These are phyloP conservation scores for Calypte anna DNA, from an alignment of 2,113 vertebrate species.

Conservation along the genomic window DNA sequence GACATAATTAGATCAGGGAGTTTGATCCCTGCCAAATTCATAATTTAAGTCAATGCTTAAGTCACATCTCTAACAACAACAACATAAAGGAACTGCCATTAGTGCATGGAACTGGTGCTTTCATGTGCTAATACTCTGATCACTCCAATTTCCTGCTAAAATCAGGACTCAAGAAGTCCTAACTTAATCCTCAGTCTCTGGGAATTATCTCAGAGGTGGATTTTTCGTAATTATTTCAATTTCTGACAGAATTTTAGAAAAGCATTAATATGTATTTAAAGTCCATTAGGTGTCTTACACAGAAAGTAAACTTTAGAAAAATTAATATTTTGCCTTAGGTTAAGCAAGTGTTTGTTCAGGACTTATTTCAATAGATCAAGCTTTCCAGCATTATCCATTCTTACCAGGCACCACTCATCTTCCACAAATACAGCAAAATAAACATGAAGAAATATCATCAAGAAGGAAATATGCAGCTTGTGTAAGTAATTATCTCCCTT, in stretches of 20 bases:
- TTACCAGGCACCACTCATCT: neutral
- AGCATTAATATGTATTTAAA: neutral
- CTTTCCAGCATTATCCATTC: neutral
- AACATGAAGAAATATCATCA: constrained; percentile 24
- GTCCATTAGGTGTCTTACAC: constrained; percentile 39
- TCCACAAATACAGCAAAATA: constrained; percentile 27
- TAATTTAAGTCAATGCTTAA: constrained; percentile 67
- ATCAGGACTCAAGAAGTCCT: neutral
- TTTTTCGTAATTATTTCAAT: neutral
- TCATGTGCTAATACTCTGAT: constrained; percentile 66
- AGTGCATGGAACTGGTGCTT: constrained; percentile 30
- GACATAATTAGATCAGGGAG: constrained; percentile 65
- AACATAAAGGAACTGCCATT: constrained; percentile 60
- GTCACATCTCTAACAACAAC: constrained; percentile 53
- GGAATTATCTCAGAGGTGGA: neutral
- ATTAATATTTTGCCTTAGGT: constrained; percentile 63
- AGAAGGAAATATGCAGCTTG: constrained; percentile 33
- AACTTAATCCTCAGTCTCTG: neutral
- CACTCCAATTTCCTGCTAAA: constrained; percentile 35
- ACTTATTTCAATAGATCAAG: constrained; percentile 17
- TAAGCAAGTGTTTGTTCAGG: constrained; percentile 61
- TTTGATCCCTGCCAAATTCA: constrained; percentile 68
- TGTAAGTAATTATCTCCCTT: constrained; percentile 63
- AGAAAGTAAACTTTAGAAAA: constrained; percentile 48
- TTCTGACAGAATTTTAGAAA: neutral